Evolutionary conservation across 2,797 vertebrate genomes (phyloP), one percentile per base, ranked within the genome.

Genomic region (Oreortyx pictus): DNA sequence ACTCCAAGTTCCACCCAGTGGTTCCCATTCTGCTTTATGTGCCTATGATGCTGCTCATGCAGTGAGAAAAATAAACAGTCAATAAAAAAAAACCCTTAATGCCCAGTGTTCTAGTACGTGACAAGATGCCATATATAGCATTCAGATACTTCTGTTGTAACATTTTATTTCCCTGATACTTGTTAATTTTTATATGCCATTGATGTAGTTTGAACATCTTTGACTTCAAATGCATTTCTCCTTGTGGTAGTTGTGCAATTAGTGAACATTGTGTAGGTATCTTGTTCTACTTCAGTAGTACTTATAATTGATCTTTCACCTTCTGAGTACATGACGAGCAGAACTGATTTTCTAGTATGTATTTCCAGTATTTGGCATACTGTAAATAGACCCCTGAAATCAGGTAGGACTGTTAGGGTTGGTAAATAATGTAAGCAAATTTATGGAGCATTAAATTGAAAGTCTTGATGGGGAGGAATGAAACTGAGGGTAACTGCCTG

Each of bases 31-130:
- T 61, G 2, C 35, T 92, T 87, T 60, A 14, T 35, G 0, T 47
- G 43, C 31, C 33, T 81, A 82, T n/a, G 33, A 14, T 1, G 1
- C 8, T 61, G 19, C 24, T 86, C 7, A 7, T 35, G 8, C 22
- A 70, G 5, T 27, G 3, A 25, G 8, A 6, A 33, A 39, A 49
- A n/a, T 6, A 46, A 33, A 18, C 6, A 29, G 4, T 18, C 37
- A 64, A n/a, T n/a, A n/a, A n/a, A 16, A 29, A 9, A 11, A 41
- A 41, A 13, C 19, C 18, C 7, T 29, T 39, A 60, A 59, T 11
- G 11, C 15, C 1, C 1, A 5, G 11, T 60, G 12, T 8, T 60
- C 2, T 75, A 31, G 9, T 2, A 19, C 20, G 25, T 24, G 4
- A 8, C 29, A 27, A 59, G 25, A 11, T 39, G 14, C 31, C 4